A percentile compares a stretch with the other conserved stretches of the same genome.
These are phyloP conservation scores for Ataeniobius toweri DNA, from an alignment of 2,797 vertebrate species.

Conservation along the genomic window DNA sequence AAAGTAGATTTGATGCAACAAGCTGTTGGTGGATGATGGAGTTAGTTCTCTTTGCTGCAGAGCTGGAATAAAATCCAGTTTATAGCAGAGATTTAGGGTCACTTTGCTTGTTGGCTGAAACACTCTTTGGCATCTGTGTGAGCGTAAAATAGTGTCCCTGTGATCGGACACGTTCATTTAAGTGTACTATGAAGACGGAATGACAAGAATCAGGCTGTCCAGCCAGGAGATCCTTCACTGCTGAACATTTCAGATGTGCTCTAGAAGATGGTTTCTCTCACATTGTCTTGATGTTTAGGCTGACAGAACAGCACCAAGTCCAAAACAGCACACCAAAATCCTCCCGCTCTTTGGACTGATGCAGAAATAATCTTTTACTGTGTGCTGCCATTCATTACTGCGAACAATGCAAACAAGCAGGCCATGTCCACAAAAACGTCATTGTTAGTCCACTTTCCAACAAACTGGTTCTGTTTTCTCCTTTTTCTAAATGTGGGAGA, in stretches of 20 bases:
- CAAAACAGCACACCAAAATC: background rate
- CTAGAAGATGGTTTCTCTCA: background rate
- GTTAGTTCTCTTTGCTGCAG: too few relatives aligned
- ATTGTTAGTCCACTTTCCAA: background rate
- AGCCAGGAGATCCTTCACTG: background rate
- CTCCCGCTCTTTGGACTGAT: background rate
- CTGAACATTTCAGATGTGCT: background rate
- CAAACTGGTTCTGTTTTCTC: background rate
- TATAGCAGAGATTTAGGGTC: background rate
- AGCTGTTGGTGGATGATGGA: background rate
- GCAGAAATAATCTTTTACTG: background rate
- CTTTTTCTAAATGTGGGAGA: background rate
- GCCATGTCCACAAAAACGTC: too few relatives aligned
- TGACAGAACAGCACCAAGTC: background rate
- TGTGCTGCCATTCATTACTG: background rate
- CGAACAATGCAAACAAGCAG: background rate
- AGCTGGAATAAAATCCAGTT: background rate
- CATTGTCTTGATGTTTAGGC: background rate
- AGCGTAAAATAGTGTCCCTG: too few relatives aligned
- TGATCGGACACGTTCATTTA: too few relatives aligned
- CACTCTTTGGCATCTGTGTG: too few relatives aligned
- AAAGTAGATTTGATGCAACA: too few relatives aligned
- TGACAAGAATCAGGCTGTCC: background rate
- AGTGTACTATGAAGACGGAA: too few relatives aligned
- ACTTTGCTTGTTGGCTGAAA: background rate